A percentile compares a stretch with the other conserved stretches of the same genome.
These are phyloP conservation scores for Sebastes hopkinsi DNA, from an alignment of 2,797 vertebrate species.

Conservation along the genomic window DNA sequence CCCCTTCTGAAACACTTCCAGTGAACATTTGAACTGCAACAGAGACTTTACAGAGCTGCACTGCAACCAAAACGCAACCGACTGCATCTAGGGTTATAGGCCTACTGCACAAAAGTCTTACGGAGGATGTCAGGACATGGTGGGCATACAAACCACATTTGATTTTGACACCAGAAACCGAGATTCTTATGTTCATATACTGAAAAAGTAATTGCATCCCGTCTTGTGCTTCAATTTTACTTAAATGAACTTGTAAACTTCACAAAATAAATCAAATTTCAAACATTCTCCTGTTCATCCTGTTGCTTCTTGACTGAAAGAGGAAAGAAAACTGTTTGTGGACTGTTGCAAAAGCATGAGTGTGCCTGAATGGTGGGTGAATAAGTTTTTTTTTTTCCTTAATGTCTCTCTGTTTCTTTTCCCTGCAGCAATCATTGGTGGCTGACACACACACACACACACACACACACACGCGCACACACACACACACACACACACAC, in stretches of 20 bases:
- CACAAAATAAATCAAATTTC: background rate
- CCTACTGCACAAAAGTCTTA: background rate
- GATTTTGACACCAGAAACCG: background rate
- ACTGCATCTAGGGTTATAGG: too few relatives aligned
- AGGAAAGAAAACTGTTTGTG: background rate
- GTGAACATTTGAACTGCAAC: background rate
- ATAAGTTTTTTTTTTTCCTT: background rate
- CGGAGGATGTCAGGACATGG: background rate
- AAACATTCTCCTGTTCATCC: background rate
- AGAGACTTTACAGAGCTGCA: background rate
- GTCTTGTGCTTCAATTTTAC: background rate
- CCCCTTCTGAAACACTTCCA: background rate
- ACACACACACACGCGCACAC: background rate
- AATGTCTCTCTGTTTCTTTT: background rate
- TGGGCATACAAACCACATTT: background rate
- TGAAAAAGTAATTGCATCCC: background rate
- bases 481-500: slow-evolving; percentile 2
- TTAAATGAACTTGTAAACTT: background rate
- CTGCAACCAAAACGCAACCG: background rate
- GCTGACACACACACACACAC: background rate
- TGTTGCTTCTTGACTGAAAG: background rate
- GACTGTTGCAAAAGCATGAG: background rate
- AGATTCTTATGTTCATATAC: background rate
- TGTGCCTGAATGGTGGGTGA: background rate
- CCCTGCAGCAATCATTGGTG: background rate